These are phyloP conservation scores for Oegoconia quadripuncta DNA, from an alignment of 2,888 invertebrate species.

Conservation along the genomic window DNA sequence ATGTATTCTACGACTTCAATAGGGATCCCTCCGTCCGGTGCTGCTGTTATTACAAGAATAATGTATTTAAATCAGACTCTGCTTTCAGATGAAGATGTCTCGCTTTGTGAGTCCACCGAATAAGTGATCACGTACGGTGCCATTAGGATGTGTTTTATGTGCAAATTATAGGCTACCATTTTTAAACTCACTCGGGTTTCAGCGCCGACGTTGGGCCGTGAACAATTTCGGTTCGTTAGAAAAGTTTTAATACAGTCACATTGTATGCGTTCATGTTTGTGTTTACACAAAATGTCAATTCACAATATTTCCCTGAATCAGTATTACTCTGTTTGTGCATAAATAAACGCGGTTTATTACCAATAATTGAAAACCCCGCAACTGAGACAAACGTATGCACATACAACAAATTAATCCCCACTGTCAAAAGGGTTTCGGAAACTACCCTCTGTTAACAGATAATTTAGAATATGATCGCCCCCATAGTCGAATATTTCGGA, in stretches of 20 bases:
- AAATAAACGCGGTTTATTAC: slow-evolving; percentile 1
- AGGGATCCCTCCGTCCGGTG: slow-evolving; percentile 71
- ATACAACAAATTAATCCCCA: slow-evolving; percentile 68
- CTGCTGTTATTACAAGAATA: slow-evolving; percentile 74
- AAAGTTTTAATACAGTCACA: slow-evolving; percentile 49
- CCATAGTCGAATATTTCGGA: slow-evolving; percentile 69
- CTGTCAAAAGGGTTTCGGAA: slow-evolving; percentile 63
- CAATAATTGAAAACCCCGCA: slow-evolving; percentile 61
- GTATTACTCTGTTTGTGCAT: too few species aligned
- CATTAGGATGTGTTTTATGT: slow-evolving; percentile 78
- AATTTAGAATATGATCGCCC: slow-evolving; percentile 73
- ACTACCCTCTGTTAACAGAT: slow-evolving; percentile 70
- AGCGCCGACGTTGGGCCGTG: slow-evolving; percentile 30
- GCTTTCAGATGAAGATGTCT: slow-evolving; percentile 74
- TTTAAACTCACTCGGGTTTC: slow-evolving; percentile 65
- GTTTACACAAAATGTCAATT: slow-evolving; percentile 8
- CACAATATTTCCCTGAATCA: slow-evolving; percentile 14
- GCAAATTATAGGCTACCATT: slow-evolving; percentile 76
- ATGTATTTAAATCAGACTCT: slow-evolving; percentile 77
- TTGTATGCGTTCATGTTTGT: slow-evolving; percentile 26
- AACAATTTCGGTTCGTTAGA: slow-evolving; percentile 71
- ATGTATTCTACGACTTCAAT: slow-evolving; percentile 78
- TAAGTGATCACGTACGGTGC: slow-evolving; percentile 75
- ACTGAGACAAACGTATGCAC: slow-evolving; percentile 48
- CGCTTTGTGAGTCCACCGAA: slow-evolving; percentile 67